A percentile compares a stretch with the other conserved stretches of the same genome.
Conservation (phyloP, 2,113 vertebrate species). For the Zosterops pallidus region DNA sequence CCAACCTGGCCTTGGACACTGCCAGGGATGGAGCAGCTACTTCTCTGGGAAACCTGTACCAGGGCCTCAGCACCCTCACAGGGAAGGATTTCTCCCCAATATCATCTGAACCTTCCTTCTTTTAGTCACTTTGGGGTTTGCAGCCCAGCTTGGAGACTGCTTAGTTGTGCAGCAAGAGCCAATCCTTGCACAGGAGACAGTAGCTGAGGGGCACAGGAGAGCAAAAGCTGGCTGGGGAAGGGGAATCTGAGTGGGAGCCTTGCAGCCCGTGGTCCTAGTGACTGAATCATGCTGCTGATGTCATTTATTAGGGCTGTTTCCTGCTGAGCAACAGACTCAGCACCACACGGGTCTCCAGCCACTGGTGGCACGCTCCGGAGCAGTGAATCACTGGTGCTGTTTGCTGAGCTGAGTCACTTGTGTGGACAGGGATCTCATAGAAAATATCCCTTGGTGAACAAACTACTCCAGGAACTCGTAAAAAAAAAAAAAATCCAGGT, state of each 20-base stretch:
- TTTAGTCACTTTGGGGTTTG: neutral
- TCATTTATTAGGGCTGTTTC: neutral
- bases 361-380: neutral
- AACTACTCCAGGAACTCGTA: neutral
- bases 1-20: neutral
- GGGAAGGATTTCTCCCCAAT: neutral
- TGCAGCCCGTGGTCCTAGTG: accelerated
- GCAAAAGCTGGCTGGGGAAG: neutral
- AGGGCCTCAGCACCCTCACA: accelerated
- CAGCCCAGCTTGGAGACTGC: neutral
- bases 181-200: neutral
- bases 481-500: neutral
- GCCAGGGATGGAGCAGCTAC: neutral
- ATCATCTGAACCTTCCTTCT: neutral
- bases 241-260: neutral
- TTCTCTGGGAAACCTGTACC: neutral
- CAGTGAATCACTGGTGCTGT: neutral
- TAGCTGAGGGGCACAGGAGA: neutral
- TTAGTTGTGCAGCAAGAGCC: neutral
- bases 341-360: neutral
- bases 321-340: neutral
- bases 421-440: neutral
- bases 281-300: neutral
- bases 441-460: neutral
- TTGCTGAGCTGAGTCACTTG: slow-evolving; percentile 19